Base-by-base conservation (phyloP, 2,797 vertebrate genomes). In the Tachyglossus aculeatus region DNA sequence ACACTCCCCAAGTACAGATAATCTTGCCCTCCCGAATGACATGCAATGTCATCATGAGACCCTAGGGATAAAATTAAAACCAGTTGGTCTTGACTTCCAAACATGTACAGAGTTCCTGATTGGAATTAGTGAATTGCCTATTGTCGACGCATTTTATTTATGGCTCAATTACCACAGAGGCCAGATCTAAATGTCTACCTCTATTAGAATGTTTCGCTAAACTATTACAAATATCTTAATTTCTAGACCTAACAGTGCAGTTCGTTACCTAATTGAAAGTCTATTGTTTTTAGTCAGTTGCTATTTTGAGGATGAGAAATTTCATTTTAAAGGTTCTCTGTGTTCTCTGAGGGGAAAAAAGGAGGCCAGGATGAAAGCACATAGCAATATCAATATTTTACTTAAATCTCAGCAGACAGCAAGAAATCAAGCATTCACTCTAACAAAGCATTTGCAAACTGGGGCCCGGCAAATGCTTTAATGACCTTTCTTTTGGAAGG, bases 361-460 rank as follows among this genome's bases (percentile, higher is more conserved):
- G 67, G 64, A 72, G 78, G 36, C 29, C 34, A 50, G 52, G 71
- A 61, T 0, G 6, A 51, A 81, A 82, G 65, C 55, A 77, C n/a
- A 53, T 77, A 89, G 81, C 77, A 86, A 78, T 85, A 79, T 67
- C 80, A 65, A 81, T 77, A 50, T 77, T 85, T 82, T 74, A 71
- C 71, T 88, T 70, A 70, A 60, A 50, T 78, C 60, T 81, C 64
- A 81, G 62, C 58, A 77, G 84, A 77, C 73, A 75, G 47, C 65
- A 83, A 80, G 61, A 81, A 84, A 88, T 79, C 22, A 53, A 61
- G 43, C 59, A 16, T 13, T 62, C 68, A 77, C 73, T 77, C 50
- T 33, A 53, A 16, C 56, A 71, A 84, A 85, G 65, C 37, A 12
- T 10, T 69, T 80, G 58, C 40, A 88, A 84, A 65, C 22, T 53